phyloP scores from a whole-genome alignment of 2,113 vertebrate genomes.

The Xerus inauris region DNA sequence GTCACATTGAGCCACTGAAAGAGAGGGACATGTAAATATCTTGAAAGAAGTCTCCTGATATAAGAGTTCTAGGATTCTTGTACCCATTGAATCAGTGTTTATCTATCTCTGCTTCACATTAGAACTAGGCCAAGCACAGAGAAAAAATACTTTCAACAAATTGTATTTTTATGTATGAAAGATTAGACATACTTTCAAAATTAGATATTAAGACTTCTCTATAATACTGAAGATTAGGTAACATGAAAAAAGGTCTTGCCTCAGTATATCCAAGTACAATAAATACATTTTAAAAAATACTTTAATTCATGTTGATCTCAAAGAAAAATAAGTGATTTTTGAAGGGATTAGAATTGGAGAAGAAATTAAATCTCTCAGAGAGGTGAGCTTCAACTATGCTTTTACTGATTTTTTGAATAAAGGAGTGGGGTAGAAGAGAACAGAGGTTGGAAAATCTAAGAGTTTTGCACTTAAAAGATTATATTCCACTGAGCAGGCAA shows the following conservation, averaged over 20 bases:
- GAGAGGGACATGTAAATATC: background rate
- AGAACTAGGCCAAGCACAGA: background rate
- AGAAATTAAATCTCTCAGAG: background rate
- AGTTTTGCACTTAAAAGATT: background rate
- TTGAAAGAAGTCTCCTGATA: background rate
- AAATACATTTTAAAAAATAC: background rate
- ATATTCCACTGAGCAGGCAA: background rate
- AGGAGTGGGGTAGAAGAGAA: background rate
- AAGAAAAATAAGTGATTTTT: background rate
- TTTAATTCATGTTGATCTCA: background rate
- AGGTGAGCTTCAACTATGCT: background rate
- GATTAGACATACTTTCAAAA: background rate
- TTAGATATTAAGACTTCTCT: background rate
- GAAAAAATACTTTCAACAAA: background rate
- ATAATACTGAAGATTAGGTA: background rate
- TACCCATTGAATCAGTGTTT: background rate
- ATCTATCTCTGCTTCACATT: background rate
- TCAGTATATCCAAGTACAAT: background rate
- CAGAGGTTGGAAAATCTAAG: background rate
- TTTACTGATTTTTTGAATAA: background rate
- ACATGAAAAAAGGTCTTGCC: background rate
- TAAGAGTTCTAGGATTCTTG: background rate
- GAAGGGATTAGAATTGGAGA: background rate
- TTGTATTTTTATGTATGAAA: background rate
- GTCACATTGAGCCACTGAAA: background rate